These are phyloP conservation scores for Syngnathoides biaculeatus DNA, from an alignment of 2,113 vertebrate species.

Conservation along the genomic window DNA sequence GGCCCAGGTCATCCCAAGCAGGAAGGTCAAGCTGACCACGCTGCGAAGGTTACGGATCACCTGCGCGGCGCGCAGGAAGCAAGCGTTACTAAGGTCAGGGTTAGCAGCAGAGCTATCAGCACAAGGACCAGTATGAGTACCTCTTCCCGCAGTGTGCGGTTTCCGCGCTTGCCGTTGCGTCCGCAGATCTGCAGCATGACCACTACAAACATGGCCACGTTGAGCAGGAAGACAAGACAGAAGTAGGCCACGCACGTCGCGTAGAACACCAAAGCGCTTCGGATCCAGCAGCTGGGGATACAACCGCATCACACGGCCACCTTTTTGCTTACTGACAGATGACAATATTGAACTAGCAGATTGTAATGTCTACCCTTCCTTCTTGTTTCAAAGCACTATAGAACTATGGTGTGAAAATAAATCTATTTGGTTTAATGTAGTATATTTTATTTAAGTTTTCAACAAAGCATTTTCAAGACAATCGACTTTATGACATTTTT, in stretches of 20 bases:
- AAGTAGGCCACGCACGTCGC: conserved; percentile 88
- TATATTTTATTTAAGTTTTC: too few species aligned
- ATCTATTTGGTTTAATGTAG: too few species aligned
- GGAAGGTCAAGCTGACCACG: conserved; percentile 90
- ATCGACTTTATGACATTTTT: too few species aligned
- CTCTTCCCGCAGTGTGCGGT: conserved; percentile 85
- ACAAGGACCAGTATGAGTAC: conserved; percentile 16
- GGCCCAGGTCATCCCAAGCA: conserved; percentile 96
- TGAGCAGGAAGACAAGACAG: conserved; percentile 88
- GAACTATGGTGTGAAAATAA: too few species aligned
- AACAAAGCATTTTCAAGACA: too few species aligned
- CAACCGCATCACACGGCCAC: neutral
- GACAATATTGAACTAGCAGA: neutral
- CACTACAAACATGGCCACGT: conserved; percentile 95
- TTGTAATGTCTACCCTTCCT: neutral
- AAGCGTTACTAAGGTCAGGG: neutral
- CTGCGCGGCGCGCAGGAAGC: conserved; percentile 16
- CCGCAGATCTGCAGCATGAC: conserved; percentile 98
- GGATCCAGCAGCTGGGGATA: conserved; percentile 87
- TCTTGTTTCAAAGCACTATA: neutral
- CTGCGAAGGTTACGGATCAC: conserved; percentile 89
- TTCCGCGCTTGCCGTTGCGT: conserved; percentile 91
- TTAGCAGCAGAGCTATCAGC: too few species aligned
- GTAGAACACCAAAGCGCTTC: conserved; percentile 78
- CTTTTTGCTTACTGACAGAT: neutral